A percentile compares a stretch with the other conserved stretches of the same genome.
These are phyloP conservation scores for Drosophila ezoana DNA, from an alignment of 2,888 invertebrate genomes.

Conservation along the genomic window DNA sequence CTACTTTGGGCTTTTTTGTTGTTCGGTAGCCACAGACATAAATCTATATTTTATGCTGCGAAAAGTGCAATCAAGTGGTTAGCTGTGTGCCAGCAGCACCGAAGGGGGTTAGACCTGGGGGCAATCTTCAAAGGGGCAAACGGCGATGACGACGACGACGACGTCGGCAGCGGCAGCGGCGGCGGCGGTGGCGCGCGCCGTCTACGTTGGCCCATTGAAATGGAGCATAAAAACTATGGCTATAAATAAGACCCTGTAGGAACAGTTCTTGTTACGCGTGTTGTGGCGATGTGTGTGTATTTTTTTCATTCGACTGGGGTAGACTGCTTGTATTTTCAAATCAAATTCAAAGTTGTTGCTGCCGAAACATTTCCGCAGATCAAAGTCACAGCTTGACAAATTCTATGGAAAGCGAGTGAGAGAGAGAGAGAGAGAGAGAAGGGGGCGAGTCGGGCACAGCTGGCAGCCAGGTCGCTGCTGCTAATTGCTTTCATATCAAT, in stretches of 20 bases:
- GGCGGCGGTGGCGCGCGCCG: constrained; percentile 46
- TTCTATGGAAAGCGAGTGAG: constrained; percentile 56
- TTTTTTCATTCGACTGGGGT: not conserved
- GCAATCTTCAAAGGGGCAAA: constrained; percentile 33
- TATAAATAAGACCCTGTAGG: constrained; percentile 74
- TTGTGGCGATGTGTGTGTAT: constrained; percentile 11
- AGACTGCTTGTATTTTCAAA: constrained; percentile 61
- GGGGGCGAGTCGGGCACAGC: constrained; percentile 24
- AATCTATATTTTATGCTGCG: constrained; percentile 79
- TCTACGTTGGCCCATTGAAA: constrained; percentile 72
- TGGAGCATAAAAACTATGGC: constrained; percentile 79
- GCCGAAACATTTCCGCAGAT: constrained; percentile 77
- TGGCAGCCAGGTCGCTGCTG: constrained; percentile 52
- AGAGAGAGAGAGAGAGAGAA: too few species aligned
- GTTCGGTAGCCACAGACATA: constrained; percentile 49
- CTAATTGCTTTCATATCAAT: constrained; percentile 78
- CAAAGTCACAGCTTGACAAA: constrained; percentile 81
- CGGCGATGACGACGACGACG: constrained; percentile 23
- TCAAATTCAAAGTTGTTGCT: constrained; percentile 74
- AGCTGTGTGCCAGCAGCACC: constrained; percentile 24
- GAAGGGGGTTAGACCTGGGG: constrained; percentile 12
- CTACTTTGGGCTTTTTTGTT: constrained; percentile 15
- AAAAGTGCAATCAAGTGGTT: constrained; percentile 80
- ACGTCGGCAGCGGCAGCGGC: constrained; percentile 18
- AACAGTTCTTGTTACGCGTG: constrained; percentile 41